Evolutionary conservation across 2,888 invertebrate genomes (phyloP).

Genomic region (Cephonodes hylas): DNA sequence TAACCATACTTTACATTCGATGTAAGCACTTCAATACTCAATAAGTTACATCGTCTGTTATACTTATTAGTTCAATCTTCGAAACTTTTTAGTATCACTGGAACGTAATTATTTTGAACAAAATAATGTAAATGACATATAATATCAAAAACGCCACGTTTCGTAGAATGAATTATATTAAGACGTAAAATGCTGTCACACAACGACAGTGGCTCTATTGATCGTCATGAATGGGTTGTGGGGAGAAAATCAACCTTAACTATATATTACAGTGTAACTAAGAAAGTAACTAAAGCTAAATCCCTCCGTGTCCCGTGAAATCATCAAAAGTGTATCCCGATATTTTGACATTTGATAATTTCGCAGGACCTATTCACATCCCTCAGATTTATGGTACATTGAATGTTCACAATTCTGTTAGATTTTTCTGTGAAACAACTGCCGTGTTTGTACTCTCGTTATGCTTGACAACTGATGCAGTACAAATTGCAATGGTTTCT

Average conservation of each 20-base stretch:
- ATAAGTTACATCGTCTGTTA: no score
- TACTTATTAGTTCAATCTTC: no score
- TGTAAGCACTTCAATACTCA: no score
- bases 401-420: slow-evolving; percentile 1
- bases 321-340: not conserved
- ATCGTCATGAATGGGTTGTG: not conserved
- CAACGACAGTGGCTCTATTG: slow-evolving; percentile 1
- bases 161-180: not conserved
- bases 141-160: not conserved
- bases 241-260: slow-evolving; percentile 19
- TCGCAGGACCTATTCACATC: not conserved
- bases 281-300: slow-evolving; percentile 10
- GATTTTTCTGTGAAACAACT: slow-evolving; percentile 39
- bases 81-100: no score
- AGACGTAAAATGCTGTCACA: not conserved
- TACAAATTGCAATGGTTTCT: slow-evolving; percentile 57
- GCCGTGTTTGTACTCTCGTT: slow-evolving; percentile 62
- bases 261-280: slow-evolving; percentile 25
- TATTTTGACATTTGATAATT: slow-evolving; percentile 12
- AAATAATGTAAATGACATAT: not conserved
- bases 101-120: no score
- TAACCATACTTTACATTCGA: no score
- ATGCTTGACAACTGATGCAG: slow-evolving; percentile 51
- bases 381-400: not conserved
- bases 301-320: not conserved